Base-by-base conservation (phyloP, 2,113 vertebrate species). In the Bubo blakistoni region DNA sequence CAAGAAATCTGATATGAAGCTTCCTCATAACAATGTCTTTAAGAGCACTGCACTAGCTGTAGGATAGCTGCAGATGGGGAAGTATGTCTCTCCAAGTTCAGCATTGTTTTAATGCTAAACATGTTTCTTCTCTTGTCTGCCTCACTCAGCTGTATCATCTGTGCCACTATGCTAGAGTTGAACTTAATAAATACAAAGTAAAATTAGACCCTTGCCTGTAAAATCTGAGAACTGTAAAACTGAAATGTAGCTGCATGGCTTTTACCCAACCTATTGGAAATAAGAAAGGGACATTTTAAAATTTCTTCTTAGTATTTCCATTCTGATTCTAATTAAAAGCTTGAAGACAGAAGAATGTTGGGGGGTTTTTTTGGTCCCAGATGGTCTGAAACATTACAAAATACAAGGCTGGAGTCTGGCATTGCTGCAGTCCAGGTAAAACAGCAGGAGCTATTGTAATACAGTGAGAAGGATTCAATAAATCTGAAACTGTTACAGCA, bases 351-450 rank as follows among this genome's bases (percentile, higher is more conserved):
- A 94, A 86, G n/a, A 90, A 81, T 36, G 5, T 42, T 79, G 36
- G 38, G 7, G 13, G 1, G 2, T 32, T n/a, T 62, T 82, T 94
- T 80, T 74, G 5, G 18, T 73, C 92, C 46, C 49, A 73, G 77
- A 42, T 87, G 73, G 58, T 95, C 94, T 97, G 89, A 97, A 96
- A 85, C 62, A 70, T 78, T 87, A 62, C 27, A 92, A 91, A 95
- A 91, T 86, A 63, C 62, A 77, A 83, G 89, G 14, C 81, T 82
- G 46, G 54, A 90, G 55, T 77, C 91, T 96, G 72, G 74, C 44
- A 85, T 90, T 95, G 55, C 92, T 94, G 87, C 89, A 94, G 94
- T 79, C 93, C 93, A 96, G 95, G 96, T 97, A 92, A 97, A 97
- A 91, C 94, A 97, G 94, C 94, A 95, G 97, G 96, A 96, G 89